These are phyloP conservation scores for Eristalis arbustorum DNA, from an alignment of 2,888 invertebrate species.

Conservation along the genomic window DNA sequence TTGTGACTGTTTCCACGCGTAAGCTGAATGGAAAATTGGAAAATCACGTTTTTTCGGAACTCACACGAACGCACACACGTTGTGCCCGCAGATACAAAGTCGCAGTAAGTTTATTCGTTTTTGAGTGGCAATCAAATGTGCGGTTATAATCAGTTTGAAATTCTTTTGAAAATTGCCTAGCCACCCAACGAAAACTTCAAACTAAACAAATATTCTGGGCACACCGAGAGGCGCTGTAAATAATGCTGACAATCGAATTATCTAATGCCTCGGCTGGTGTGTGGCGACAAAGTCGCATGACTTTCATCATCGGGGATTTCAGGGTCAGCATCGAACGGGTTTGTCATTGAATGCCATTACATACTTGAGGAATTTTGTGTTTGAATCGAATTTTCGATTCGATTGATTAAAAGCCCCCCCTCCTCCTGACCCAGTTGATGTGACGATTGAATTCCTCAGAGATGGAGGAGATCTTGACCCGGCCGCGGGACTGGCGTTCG, in stretches of 20 bases:
- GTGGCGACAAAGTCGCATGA: neutral
- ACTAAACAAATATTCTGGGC: neutral
- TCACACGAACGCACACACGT: neutral
- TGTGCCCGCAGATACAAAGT: neutral
- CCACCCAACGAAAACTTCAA: neutral
- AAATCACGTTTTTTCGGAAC: constrained; percentile 11
- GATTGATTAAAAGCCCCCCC: constrained; percentile 23
- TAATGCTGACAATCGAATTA: constrained; percentile 7
- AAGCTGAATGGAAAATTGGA: constrained; percentile 1
- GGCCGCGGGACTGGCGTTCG: neutral
- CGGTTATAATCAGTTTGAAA: constrained; percentile 2
- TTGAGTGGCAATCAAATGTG: constrained; percentile 15
- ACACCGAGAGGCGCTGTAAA: neutral
- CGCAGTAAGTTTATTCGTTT: constrained; percentile 6
- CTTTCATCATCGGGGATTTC: neutral
- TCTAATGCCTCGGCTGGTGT: neutral
- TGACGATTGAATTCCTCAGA: constrained; percentile 4
- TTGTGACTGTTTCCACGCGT: neutral
- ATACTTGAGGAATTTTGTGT: neutral
- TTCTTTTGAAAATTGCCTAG: neutral
- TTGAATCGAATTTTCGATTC: neutral
- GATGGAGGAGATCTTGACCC: neutral
- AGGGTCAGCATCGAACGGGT: neutral
- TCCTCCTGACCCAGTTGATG: constrained; percentile 39
- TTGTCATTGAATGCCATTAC: neutral